These are phyloP conservation scores for Cuculus canorus DNA, from an alignment of 2,797 vertebrate genomes.

Conservation along the genomic window DNA sequence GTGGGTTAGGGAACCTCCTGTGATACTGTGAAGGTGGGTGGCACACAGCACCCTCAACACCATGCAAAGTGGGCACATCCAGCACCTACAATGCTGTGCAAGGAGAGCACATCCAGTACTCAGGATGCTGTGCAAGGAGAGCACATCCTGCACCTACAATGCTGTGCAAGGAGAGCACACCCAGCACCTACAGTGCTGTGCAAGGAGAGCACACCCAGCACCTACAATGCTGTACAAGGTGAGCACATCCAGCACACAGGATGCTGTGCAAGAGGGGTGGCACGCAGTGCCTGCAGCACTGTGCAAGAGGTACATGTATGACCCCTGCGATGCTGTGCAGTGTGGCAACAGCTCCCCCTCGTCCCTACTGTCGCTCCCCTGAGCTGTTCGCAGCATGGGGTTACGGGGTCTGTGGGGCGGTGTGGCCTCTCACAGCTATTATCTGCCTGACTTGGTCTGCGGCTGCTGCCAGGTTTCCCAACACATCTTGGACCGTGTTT, in stretches of 20 bases:
- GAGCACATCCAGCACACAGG: no score
- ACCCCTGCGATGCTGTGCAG: no score
- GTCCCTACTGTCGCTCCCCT: background rate
- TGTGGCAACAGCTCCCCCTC: rapidly evolving
- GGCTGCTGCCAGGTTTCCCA: background rate
- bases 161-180: background rate
- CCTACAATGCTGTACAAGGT: background rate
- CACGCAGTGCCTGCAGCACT: background rate
- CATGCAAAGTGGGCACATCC: background rate
- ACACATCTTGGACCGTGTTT: background rate
- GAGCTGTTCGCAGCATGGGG: background rate
- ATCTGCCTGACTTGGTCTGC: background rate
- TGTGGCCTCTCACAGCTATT: background rate
- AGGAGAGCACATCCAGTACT: background rate
- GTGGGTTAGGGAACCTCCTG: background rate
- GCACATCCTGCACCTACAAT: no score
- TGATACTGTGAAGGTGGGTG: background rate
- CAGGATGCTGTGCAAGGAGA: background rate
- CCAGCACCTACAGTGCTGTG: background rate
- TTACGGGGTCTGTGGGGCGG: background rate
- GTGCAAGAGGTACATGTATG: no score
- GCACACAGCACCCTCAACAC: rapidly evolving
- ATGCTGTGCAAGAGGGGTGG: background rate
- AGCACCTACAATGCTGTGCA: background rate
- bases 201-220: no score